phyloP scores from a whole-genome alignment of 2,888 invertebrate species.

The Acleris emargana region DNA sequence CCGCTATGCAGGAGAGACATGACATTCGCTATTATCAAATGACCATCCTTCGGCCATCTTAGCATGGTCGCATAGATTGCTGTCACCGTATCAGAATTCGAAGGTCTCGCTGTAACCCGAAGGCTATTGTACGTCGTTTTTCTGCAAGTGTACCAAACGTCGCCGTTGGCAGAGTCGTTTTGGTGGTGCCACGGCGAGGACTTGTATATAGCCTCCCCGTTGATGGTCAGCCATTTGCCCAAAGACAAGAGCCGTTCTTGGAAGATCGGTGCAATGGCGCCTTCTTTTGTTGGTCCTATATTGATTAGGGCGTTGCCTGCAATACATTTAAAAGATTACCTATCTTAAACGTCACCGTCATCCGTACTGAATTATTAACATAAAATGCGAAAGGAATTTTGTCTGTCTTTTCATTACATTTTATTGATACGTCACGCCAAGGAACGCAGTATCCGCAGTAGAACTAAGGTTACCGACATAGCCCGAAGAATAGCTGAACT shows the following conservation, averaged over 20 bases:
- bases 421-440: no score
- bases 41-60: conserved; percentile 84
- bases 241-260: conserved; percentile 91
- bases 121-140: conserved; percentile 33
- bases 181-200: conserved; percentile 91
- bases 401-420: no score
- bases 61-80: conserved; percentile 85
- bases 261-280: conserved; percentile 92
- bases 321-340: conserved; percentile 34
- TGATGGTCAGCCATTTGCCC: conserved; percentile 91
- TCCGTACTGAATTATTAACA: no score
- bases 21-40: conserved; percentile 73
- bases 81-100: conserved; percentile 34
- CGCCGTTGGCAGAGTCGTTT: conserved; percentile 88
- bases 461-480: no score
- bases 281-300: conserved; percentile 95
- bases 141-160: conserved; percentile 86
- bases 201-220: conserved; percentile 94
- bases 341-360: no score
- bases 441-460: no score
- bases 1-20: conserved; percentile 53
- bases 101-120: conserved; percentile 33
- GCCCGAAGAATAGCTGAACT: no score
- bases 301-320: conserved; percentile 91
- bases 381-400: no score